phyloP scores from a whole-genome alignment of 2,113 vertebrate genomes.

The Syngnathoides biaculeatus region DNA sequence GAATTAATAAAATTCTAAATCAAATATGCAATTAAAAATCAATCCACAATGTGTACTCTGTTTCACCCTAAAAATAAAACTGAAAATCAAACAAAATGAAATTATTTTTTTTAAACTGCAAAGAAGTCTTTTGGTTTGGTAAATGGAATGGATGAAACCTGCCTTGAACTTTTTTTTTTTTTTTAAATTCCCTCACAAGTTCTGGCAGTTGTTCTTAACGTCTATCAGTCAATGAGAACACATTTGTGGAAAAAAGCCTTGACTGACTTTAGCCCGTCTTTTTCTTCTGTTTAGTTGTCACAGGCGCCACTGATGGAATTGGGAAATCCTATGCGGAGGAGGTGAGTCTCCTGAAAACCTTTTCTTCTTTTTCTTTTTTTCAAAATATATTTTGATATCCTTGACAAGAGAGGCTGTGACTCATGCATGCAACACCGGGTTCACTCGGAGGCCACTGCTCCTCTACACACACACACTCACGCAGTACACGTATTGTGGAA shows the following conservation, averaged over 20 bases:
- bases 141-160: too few species aligned
- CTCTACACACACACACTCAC: not conserved
- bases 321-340: constrained; percentile 93
- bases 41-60: too few species aligned
- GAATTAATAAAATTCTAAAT: too few species aligned
- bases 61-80: too few species aligned
- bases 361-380: constrained; percentile 28
- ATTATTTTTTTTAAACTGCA: too few species aligned
- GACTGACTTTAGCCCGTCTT: not conserved
- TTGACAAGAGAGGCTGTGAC: constrained; percentile 55
- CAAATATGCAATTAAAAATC: too few species aligned
- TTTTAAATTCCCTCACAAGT: not conserved
- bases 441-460: constrained; percentile 39
- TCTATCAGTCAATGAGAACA: not conserved
- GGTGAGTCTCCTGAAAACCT: constrained; percentile 71
- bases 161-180: not conserved
- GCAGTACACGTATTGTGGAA: not conserved
- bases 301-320: constrained; percentile 94
- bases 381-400: constrained; percentile 18
- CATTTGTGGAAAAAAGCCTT: not conserved
- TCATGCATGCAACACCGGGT: constrained; percentile 40
- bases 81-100: too few species aligned
- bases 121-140: too few species aligned
- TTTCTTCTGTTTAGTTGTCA: constrained; percentile 80
- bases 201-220: not conserved